Base-by-base conservation (phyloP, 2,888 invertebrate species). In the Cetonia aurata region DNA sequence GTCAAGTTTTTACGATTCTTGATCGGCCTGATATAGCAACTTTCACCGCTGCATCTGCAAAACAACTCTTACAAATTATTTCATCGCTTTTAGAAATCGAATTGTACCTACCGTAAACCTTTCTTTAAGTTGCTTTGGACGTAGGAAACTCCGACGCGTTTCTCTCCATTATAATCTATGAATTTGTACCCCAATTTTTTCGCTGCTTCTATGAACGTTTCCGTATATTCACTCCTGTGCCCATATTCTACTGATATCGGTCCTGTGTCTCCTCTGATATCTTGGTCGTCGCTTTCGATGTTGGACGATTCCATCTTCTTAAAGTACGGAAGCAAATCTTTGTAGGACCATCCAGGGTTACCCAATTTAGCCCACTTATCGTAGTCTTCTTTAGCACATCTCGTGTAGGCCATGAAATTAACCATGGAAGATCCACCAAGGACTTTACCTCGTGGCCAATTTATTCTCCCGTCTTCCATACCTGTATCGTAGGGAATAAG, bases 1-100 rank as follows among this genome's bases (percentile, higher is more conserved):
- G 89, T 88, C 13, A 94, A 85, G 79, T 93, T 93, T 12, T 79
- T 78, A 13, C 93, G 86, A 6, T 85, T 80, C 6, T 88, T 84
- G 3, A 90, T 87, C 0, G 93, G 92, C 74, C 89, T 87, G 9
- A 93, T 84, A 80, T 92, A 93, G 0, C 93, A 93, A 80, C 92
- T 92, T 6, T 90, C 88, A 0, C 91, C 89, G 79, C 93, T 93
- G 75, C 93, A 92, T 70, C 94, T 86, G 66, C 90, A 86, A 0
- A 12, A 10, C 25, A 3, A 15, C 19, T 25, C 86, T 19, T 93
- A 25, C 94, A 62, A n/a, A 87, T 86, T 53, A 90, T 85, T 76
- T 91, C 85, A 52, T 89, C 91, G 0, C 90, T 91, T 79, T 91
- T 37, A 9, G 37, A 9, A 37, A 37, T 37, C n/a, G n/a, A n/a